Percentiles rank a stretch among this genome's conserved stretches.
These are phyloP conservation scores for Porites evermanni DNA, from an alignment of 92 coral and sea anemone genomes.

Conservation along the genomic window DNA sequence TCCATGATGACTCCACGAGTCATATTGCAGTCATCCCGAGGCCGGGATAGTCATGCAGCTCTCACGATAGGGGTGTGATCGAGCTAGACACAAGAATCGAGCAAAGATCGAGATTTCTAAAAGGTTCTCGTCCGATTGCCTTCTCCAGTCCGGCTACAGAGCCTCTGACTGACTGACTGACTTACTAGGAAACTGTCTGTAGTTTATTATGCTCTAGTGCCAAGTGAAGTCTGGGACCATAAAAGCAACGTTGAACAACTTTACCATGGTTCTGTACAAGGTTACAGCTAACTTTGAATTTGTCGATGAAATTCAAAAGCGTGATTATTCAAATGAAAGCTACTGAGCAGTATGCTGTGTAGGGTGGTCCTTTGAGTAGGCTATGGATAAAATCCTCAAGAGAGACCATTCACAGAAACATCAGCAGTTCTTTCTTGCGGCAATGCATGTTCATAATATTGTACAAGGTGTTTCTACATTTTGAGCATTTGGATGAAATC, in stretches of 20 bases:
- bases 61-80: too few relatives aligned
- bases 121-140: too few relatives aligned
- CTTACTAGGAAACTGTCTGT: too few relatives aligned
- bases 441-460: not conserved
- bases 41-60: too few relatives aligned
- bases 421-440: constrained; percentile 1
- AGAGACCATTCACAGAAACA: constrained; percentile 22
- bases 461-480: constrained; percentile 1
- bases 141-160: too few relatives aligned
- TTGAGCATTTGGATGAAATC: not conserved
- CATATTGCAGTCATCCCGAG: too few relatives aligned
- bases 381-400: constrained; percentile 6
- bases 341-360: not conserved
- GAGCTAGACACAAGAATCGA: too few relatives aligned
- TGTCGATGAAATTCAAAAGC: not conserved
- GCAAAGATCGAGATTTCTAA: too few relatives aligned
- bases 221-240: too few relatives aligned
- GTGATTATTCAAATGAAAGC: not conserved
- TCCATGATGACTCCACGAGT: too few relatives aligned
- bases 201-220: too few relatives aligned
- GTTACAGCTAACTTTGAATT: not conserved
- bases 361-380: constrained; percentile 27
- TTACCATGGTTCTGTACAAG: not conserved
- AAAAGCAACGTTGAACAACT: not conserved
- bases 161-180: too few relatives aligned